These are phyloP conservation scores for Helogale parvula DNA, from an alignment of 2,113 vertebrate genomes.

Conservation along the genomic window DNA sequence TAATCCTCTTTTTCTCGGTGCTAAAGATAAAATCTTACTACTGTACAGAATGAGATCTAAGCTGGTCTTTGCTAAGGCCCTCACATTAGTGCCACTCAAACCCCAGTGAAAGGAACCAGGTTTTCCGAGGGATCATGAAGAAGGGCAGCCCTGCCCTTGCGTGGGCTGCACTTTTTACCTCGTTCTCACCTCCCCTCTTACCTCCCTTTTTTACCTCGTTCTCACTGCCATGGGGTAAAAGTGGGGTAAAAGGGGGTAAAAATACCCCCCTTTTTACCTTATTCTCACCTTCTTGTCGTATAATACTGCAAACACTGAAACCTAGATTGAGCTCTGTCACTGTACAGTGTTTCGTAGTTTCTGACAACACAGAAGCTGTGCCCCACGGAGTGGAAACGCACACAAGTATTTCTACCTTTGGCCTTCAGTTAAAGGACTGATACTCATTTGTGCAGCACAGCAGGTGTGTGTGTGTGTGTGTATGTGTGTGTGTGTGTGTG, in stretches of 20 bases:
- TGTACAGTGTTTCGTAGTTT: neutral
- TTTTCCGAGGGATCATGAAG: neutral
- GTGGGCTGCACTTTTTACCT: neutral
- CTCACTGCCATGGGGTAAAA: too few species aligned
- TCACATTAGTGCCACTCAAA: neutral
- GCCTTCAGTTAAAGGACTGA: neutral
- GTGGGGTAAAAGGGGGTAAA: too few species aligned
- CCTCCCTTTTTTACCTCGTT: too few species aligned
- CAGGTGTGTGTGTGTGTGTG: neutral
- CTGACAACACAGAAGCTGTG: neutral
- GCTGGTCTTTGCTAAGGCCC: too few species aligned
- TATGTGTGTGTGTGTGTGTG: too few species aligned
- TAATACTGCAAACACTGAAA: too few species aligned
- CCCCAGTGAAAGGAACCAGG: neutral
- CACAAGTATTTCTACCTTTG: neutral
- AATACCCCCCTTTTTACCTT: too few species aligned
- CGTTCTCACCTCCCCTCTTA: neutral
- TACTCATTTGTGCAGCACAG: neutral
- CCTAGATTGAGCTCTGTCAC: too few species aligned
- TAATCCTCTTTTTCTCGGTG: neutral
- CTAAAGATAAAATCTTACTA: neutral
- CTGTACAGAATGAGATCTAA: neutral
- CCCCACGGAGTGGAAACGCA: neutral
- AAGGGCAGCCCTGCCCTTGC: neutral
- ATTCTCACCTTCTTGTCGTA: too few species aligned